Percentiles rank a stretch among this genome's conserved stretches.
These are phyloP conservation scores for Mastomys coucha DNA, from an alignment of 2,113 vertebrate genomes.

Conservation along the genomic window DNA sequence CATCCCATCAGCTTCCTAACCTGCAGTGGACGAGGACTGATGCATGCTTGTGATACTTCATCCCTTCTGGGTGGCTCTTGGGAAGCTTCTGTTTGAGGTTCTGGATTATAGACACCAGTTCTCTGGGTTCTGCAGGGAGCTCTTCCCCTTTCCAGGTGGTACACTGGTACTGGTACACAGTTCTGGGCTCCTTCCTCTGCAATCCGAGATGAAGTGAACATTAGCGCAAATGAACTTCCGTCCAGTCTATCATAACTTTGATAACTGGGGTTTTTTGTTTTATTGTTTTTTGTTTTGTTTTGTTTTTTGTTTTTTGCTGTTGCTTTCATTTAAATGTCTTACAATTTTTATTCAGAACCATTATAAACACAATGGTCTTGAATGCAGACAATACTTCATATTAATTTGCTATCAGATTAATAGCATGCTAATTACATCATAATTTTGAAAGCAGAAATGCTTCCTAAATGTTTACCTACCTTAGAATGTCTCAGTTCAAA, in stretches of 20 bases:
- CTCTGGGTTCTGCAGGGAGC: constrained; percentile 89
- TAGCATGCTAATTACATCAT: not conserved
- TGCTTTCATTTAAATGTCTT: not conserved
- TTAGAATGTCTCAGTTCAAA: constrained; percentile 92
- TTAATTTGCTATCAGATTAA: not conserved
- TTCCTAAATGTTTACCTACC: constrained; percentile 83
- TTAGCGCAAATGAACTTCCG: not conserved
- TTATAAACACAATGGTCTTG: not conserved
- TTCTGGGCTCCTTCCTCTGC: constrained; percentile 92
- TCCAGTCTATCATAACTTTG: not conserved
- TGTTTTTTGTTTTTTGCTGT: not conserved
- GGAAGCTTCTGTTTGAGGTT: constrained; percentile 86
- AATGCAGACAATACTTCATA: no score
- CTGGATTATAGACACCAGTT: constrained; percentile 90
- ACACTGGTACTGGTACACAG: constrained; percentile 93
- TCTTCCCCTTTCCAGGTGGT: constrained; percentile 88
- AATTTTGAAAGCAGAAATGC: not conserved
- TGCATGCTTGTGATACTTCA: constrained; percentile 69
- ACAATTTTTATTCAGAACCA: not conserved
- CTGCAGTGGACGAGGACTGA: constrained; percentile 93
- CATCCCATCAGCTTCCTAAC: constrained; percentile 84
- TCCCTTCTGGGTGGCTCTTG: constrained; percentile 58
- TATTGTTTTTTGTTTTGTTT: no score
- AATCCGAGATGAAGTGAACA: constrained; percentile 25
- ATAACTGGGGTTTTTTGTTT: no score